Conservation (phyloP, 2,797 vertebrate genomes). For the Poecilia velifera region DNA sequence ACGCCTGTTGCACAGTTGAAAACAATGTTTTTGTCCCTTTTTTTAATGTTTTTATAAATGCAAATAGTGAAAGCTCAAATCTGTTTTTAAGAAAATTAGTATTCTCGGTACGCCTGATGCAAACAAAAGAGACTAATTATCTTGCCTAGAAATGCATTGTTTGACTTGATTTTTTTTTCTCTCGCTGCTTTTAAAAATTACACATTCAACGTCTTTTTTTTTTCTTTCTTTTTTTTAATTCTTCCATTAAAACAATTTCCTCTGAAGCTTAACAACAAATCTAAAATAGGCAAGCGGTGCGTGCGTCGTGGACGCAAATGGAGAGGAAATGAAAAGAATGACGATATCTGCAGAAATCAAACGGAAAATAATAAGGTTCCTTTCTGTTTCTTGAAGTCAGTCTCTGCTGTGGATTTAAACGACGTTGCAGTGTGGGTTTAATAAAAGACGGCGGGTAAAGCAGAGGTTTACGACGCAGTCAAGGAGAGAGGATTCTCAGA, state of each 20-base stretch:
- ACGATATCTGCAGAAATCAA: constrained; percentile 47
- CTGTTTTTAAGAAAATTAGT: not conserved
- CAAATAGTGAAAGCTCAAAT: not conserved
- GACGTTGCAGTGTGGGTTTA: constrained; percentile 59
- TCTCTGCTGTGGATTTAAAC: constrained; percentile 58
- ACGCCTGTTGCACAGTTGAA: not conserved
- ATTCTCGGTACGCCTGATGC: not conserved
- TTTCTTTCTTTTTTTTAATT: constrained; percentile 3
- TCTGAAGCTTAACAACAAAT: constrained; percentile 1
- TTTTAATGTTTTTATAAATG: not conserved
- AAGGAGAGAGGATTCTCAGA: constrained; percentile 59
- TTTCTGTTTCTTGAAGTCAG: constrained; percentile 48
- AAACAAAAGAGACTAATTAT: not conserved
- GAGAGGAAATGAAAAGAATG: constrained; percentile 16
- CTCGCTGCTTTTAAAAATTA: not conserved
- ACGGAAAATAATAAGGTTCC: constrained; percentile 42
- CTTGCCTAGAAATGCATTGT: not conserved
- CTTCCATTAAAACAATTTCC: constrained; percentile 17
- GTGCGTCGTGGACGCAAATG: constrained; percentile 11
- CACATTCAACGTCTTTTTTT: not conserved
- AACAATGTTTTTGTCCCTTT: not conserved
- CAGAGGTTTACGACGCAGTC: constrained; percentile 62
- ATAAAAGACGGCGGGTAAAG: constrained; percentile 69
- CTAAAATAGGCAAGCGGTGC: constrained; percentile 7
- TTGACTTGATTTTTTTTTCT: not conserved